phyloP scores from a whole-genome alignment of 2,888 invertebrate genomes.

The Xestia c-nigrum region DNA sequence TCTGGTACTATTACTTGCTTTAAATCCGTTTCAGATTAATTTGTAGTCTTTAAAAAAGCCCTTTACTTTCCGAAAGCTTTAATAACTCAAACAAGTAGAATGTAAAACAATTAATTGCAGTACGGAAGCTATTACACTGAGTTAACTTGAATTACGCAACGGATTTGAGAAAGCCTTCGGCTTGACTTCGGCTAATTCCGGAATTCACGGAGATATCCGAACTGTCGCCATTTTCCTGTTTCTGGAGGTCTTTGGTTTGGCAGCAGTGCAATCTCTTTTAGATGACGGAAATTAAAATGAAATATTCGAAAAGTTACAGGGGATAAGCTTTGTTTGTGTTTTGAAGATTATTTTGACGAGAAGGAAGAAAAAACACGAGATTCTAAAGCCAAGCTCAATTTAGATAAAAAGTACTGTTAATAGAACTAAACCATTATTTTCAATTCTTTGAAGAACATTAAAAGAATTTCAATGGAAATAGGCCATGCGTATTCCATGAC shows the following conservation, averaged over 20 bases:
- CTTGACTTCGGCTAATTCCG: conserved; percentile 46
- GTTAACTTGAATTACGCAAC: conserved; percentile 52
- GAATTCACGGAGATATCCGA: conserved; percentile 45
- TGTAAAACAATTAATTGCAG: conserved; percentile 47
- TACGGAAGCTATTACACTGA: conserved; percentile 43
- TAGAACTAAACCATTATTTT: not conserved
- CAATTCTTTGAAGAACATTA: not conserved
- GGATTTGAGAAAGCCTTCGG: conserved; percentile 56
- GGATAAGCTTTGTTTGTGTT: conserved; percentile 10
- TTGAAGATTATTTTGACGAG: conserved; percentile 12
- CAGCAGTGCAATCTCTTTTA: conserved; percentile 34
- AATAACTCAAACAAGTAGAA: conserved; percentile 41
- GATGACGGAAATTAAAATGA: conserved; percentile 47
- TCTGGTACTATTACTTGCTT: not conserved
- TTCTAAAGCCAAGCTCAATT: not conserved
- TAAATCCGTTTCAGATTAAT: conserved; percentile 3
- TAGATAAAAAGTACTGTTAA: not conserved
- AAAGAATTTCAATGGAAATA: conserved; percentile 39
- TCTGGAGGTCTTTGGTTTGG: conserved; percentile 31
- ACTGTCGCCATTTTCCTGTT: conserved; percentile 48
- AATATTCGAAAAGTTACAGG: conserved; percentile 25
- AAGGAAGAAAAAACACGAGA: not conserved
- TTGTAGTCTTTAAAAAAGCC: not conserved
- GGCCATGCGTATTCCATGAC: conserved; percentile 56
- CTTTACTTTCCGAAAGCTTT: conserved; percentile 20